A percentile compares a stretch with the other conserved stretches of the same genome.
Conservation (phyloP, 2,888 invertebrate genomes). For the Venusia cambrica region DNA sequence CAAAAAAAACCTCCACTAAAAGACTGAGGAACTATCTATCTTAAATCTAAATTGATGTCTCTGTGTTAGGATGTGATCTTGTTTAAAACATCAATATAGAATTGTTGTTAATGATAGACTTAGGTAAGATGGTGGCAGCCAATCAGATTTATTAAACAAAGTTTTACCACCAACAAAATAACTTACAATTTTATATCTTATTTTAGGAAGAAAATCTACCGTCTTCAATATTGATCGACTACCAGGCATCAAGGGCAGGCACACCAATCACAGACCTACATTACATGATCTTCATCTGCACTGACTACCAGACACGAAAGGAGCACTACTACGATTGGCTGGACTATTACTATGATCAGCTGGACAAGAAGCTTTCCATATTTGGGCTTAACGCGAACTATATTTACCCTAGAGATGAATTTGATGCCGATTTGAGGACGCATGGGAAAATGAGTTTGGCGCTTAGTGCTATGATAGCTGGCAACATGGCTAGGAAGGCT, state of each 20-base stretch:
- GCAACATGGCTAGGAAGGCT: constrained; percentile 23
- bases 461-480: constrained; percentile 18
- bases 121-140: no score
- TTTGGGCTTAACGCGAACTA: constrained; percentile 33
- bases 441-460: constrained; percentile 30
- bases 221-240: constrained; percentile 39
- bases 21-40: no score
- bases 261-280: constrained; percentile 36
- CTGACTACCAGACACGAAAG: constrained; percentile 34
- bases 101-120: no score
- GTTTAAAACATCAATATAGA: no score
- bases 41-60: no score
- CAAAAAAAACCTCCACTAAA: no score
- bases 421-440: constrained; percentile 38
- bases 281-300: constrained; percentile 40
- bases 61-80: no score
- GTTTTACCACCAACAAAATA: no score
- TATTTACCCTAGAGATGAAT: constrained; percentile 35
- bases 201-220: constrained; percentile 34
- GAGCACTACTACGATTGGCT: constrained; percentile 37
- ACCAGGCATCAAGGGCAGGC: constrained; percentile 35
- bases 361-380: constrained; percentile 32
- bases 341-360: constrained; percentile 35
- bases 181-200: no score
- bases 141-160: no score